phyloP scores from a whole-genome alignment of 1,140 invertebrate genomes.

The Drosophila parabipectinata region DNA sequence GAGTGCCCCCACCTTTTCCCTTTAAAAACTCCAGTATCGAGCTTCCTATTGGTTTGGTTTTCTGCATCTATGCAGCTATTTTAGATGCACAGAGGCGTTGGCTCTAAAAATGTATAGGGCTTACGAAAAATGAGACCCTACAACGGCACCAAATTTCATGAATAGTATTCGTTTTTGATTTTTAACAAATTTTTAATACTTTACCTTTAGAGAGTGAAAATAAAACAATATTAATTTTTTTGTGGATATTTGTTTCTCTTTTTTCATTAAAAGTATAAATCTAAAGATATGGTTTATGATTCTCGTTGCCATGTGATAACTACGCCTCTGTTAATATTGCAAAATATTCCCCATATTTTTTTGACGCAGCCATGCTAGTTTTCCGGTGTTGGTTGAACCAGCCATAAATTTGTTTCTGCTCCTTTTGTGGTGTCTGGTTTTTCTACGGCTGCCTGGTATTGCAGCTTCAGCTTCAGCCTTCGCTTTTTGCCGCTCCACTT shows the following conservation, averaged over 20 bases:
- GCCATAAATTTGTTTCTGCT: constrained; percentile 47
- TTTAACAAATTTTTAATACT: not conserved
- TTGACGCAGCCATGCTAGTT: constrained; percentile 21
- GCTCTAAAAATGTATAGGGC: not conserved
- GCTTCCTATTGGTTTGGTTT: constrained; percentile 16
- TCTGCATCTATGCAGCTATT: constrained; percentile 51
- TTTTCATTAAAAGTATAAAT: not conserved
- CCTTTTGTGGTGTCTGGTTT: constrained; percentile 25
- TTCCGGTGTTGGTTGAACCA: constrained; percentile 26
- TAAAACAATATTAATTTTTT: too few relatives aligned
- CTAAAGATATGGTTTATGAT: not conserved
- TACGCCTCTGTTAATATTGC: constrained; percentile 2
- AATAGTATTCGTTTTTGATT: not conserved
- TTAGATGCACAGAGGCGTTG: constrained; percentile 18
- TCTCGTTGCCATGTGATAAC: not conserved
- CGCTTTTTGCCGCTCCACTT: constrained; percentile 30
- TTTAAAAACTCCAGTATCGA: constrained; percentile 7
- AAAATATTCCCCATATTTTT: constrained; percentile 16
- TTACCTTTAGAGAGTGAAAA: too few relatives aligned
- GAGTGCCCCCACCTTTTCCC: not conserved
- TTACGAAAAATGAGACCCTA: not conserved
- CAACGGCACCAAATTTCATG: not conserved
- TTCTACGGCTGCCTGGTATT: constrained; percentile 19
- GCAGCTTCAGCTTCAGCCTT: constrained; percentile 4
- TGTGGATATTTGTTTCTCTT: too few relatives aligned